Percentiles rank a stretch among this genome's conserved stretches.
phyloP scores from a whole-genome alignment of 2,888 invertebrate genomes.

The Stramonita haemastoma region DNA sequence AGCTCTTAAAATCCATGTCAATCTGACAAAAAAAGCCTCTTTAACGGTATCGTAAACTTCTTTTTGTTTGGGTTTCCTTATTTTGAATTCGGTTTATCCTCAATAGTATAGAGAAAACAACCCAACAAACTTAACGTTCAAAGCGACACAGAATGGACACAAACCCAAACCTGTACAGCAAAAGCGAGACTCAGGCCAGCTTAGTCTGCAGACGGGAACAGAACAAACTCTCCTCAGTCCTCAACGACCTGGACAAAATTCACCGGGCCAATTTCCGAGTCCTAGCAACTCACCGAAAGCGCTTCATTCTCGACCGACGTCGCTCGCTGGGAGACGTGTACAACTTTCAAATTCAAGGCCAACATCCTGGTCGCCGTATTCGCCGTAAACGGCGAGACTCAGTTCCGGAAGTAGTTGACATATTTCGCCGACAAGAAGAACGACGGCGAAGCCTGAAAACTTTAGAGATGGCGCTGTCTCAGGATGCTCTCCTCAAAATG shows the following conservation, averaged over 20 bases:
- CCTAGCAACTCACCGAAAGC: neutral
- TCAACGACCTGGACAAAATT: constrained; percentile 32
- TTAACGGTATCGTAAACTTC: too few relatives aligned
- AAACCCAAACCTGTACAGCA: constrained; percentile 10
- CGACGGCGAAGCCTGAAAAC: constrained; percentile 22
- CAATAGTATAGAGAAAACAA: neutral
- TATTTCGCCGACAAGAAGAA: constrained; percentile 22
- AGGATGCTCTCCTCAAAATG: constrained; percentile 9
- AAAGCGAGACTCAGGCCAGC: constrained; percentile 21
- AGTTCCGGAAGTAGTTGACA: constrained; percentile 27
- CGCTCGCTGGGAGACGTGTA: constrained; percentile 25
- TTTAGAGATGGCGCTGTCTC: neutral
- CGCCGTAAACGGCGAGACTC: neutral
- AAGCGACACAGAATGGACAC: constrained; percentile 19
- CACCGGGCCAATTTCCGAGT: neutral
- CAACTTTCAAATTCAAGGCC: constrained; percentile 1
- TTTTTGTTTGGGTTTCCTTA: too few relatives aligned
- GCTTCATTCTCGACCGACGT: constrained; percentile 31
- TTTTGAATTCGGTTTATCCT: too few relatives aligned
- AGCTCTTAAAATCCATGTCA: too few relatives aligned
- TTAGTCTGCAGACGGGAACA: constrained; percentile 4
- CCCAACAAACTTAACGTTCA: neutral
- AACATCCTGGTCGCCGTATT: neutral
- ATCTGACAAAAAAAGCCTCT: too few relatives aligned
- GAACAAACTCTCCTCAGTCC: neutral